Conservation (phyloP, 2,113 vertebrate species). For the Diadophis punctatus region DNA sequence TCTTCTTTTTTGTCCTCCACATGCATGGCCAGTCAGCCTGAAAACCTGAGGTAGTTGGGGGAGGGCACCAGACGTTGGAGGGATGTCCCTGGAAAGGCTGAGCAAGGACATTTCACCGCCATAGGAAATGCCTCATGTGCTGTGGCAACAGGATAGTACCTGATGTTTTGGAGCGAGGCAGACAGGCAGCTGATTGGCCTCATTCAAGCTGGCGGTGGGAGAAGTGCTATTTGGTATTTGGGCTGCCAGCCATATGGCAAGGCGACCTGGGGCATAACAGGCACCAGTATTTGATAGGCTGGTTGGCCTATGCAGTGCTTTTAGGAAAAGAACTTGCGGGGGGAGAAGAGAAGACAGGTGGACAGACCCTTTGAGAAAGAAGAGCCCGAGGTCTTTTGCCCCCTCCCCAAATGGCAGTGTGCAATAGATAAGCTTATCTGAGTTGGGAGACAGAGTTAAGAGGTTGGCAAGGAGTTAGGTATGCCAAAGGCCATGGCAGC, state of each 20-base stretch:
- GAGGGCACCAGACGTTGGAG: background rate
- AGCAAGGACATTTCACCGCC: constrained; percentile 13
- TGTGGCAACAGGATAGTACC: constrained; percentile 11
- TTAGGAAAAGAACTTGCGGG: accelerated
- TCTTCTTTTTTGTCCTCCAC: background rate
- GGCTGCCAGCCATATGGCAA: constrained; percentile 12
- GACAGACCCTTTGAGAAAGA: background rate
- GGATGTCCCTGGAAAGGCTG: constrained; percentile 9
- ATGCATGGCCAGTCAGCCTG: constrained; percentile 20
- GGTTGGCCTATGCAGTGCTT: background rate
- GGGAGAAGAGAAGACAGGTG: background rate
- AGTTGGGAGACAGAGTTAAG: background rate
- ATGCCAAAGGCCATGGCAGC: background rate
- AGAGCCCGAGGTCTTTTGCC: background rate
- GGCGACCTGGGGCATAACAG: background rate
- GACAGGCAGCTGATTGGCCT: background rate
- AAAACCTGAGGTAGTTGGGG: constrained; percentile 74
- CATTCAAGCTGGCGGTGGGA: background rate
- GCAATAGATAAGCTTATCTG: background rate
- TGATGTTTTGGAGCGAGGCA: constrained; percentile 8
- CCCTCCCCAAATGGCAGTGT: background rate
- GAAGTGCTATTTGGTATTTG: constrained; percentile 18
- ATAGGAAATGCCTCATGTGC: constrained; percentile 12
- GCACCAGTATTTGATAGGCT: accelerated
- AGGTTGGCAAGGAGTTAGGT: background rate